phyloP scores from a whole-genome alignment of 2,888 invertebrate genomes.

The Drosophila lacicola region DNA sequence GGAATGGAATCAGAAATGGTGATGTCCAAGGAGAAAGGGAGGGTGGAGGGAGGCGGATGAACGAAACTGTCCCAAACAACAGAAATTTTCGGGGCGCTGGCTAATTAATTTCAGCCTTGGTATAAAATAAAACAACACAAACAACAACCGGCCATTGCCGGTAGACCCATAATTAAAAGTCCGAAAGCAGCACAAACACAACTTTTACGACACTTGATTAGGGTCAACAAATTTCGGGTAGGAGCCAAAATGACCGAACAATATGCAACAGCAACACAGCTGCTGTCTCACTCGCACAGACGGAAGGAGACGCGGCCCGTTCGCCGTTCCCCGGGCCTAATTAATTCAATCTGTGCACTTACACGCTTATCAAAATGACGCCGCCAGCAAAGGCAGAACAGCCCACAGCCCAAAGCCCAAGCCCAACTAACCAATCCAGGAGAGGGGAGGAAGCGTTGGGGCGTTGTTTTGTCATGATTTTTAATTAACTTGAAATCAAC shows the following conservation, averaged over 20 bases:
- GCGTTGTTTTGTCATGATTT: slow-evolving; percentile 72
- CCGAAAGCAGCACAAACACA: slow-evolving; percentile 52
- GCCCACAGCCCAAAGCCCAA: slow-evolving; percentile 15
- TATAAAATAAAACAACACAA: slow-evolving; percentile 17
- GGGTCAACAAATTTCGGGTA: slow-evolving; percentile 56
- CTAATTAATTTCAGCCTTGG: slow-evolving; percentile 70
- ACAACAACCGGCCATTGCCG: slow-evolving; percentile 25
- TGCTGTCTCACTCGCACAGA: slow-evolving; percentile 40
- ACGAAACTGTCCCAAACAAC: slow-evolving; percentile 8
- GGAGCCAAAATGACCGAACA: slow-evolving; percentile 36
- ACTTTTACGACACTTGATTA: slow-evolving; percentile 77
- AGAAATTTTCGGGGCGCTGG: slow-evolving; percentile 28
- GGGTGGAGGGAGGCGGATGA: slow-evolving; percentile 8
- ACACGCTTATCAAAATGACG: slow-evolving; percentile 74
- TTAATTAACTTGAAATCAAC: slow-evolving; percentile 83
- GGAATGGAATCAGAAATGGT: slow-evolving; percentile 6
- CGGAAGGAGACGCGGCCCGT: slow-evolving; percentile 5
- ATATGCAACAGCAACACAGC: slow-evolving; percentile 39
- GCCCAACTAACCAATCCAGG: slow-evolving; percentile 35
- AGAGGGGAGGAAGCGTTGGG: slow-evolving; percentile 5
- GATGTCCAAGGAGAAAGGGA: slow-evolving; percentile 1
- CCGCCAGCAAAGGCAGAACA: slow-evolving; percentile 22
- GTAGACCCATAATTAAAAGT: slow-evolving; percentile 67
- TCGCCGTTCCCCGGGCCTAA: slow-evolving; percentile 40
- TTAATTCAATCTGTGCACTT: slow-evolving; percentile 82